Evolutionary conservation across 2,888 invertebrate genomes (phyloP).

Genomic region (Amphipoea oculea): DNA sequence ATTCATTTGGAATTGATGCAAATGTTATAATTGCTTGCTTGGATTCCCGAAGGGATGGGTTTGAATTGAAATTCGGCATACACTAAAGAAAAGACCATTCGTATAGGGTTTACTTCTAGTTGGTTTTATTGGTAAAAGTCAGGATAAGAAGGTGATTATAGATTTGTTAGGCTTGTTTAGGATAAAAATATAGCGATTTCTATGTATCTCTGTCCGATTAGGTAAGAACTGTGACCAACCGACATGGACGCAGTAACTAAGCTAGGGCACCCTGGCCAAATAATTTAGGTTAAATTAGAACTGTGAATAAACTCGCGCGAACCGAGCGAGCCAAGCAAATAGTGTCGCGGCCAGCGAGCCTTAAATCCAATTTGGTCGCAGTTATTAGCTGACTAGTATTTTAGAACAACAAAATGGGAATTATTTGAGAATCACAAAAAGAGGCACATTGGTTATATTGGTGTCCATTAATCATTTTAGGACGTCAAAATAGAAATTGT

Average conservation of each 20-base stretch:
- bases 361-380: too few relatives aligned
- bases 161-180: not conserved
- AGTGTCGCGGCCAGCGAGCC: not conserved
- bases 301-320: not conserved
- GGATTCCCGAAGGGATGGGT: not conserved
- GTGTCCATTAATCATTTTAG: not conserved
- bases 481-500: not conserved
- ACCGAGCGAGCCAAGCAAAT: not conserved
- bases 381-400: not conserved
- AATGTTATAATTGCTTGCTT: conserved; percentile 27
- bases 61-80: conserved; percentile 11
- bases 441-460: too few relatives aligned
- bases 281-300: not conserved
- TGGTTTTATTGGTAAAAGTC: not conserved
- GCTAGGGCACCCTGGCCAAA: not conserved
- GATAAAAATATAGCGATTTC: not conserved
- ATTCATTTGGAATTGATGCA: conserved; percentile 6
- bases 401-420: not conserved
- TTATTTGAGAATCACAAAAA: not conserved
- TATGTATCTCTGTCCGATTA: not conserved
- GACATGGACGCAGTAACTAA: too few relatives aligned
- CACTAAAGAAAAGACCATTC: not conserved
- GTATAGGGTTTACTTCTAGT: not conserved
- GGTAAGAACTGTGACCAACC: not conserved
- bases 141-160: not conserved